Evolutionary conservation across 2,113 vertebrate species (phyloP).

Genomic region (Octodon degus): DNA sequence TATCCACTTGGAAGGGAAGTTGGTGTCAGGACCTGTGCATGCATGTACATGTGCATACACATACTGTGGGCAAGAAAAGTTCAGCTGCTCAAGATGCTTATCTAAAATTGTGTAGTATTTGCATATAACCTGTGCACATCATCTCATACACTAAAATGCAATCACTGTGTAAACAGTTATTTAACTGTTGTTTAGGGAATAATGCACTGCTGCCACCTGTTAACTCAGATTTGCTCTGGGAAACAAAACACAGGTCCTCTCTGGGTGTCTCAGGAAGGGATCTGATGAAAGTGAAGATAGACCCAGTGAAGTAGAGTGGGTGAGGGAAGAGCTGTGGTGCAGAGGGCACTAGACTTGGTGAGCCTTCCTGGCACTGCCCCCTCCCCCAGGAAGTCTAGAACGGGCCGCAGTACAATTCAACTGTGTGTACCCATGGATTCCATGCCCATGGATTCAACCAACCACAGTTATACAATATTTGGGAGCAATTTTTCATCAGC

Average conservation of each 20-base stretch:
- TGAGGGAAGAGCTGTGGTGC: accelerated
- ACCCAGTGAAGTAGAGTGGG: background rate
- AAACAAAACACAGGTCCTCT: background rate
- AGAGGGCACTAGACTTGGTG: background rate
- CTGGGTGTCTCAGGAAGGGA: background rate
- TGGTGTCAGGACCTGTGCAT: background rate
- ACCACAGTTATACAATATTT: background rate
- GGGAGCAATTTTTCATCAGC: background rate
- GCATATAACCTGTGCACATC: background rate
- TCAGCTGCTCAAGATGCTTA: background rate
- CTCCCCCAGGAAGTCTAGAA: background rate
- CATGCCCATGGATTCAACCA: background rate
- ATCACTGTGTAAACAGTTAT: background rate
- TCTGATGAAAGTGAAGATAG: background rate
- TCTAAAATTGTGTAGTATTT: background rate
- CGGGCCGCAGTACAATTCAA: too few species aligned
- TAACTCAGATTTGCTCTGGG: background rate
- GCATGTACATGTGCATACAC: background rate
- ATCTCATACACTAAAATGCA: background rate
- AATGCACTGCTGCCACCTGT: background rate
- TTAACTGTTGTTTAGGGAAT: background rate
- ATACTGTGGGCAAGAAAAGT: background rate
- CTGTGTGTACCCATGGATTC: background rate
- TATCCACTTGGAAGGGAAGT: background rate
- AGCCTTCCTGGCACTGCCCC: background rate